These are phyloP conservation scores for Cyprinodon brontotheroides DNA, from an alignment of 2,113 vertebrate genomes.

Conservation along the genomic window DNA sequence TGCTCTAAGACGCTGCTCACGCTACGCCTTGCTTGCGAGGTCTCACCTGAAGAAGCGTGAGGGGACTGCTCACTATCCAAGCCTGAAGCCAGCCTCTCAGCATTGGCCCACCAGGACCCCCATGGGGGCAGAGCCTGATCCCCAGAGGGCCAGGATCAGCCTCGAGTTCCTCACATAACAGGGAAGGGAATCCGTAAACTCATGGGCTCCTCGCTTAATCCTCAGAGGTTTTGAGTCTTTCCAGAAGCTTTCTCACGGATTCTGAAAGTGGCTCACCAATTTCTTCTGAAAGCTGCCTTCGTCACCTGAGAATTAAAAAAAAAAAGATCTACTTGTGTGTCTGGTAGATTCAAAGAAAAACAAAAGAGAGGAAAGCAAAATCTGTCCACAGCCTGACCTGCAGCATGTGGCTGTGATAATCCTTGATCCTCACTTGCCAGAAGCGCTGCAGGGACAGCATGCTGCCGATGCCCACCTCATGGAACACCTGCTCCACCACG, in stretches of 20 bases:
- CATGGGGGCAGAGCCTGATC: conserved; percentile 93
- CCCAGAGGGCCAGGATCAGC: conserved; percentile 87
- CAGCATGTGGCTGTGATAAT: conserved; percentile 97
- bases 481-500: conserved; percentile 96
- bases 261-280: too few species aligned
- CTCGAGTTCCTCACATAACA: conserved; percentile 91
- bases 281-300: conserved; percentile 95
- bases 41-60: conserved; percentile 89
- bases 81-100: conserved; percentile 87
- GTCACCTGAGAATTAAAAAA: conserved; percentile 84
- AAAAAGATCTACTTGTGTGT: background rate
- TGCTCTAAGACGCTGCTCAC: background rate
- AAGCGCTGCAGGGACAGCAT: conserved; percentile 94
- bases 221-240: conserved; percentile 92
- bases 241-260: conserved; percentile 92
- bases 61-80: conserved; percentile 93
- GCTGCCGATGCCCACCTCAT: conserved; percentile 94
- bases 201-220: conserved; percentile 94
- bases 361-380: background rate
- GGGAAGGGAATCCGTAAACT: conserved; percentile 92
- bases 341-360: background rate
- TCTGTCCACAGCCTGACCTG: conserved; percentile 82
- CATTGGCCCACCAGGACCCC: conserved; percentile 89
- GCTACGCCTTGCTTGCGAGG: background rate
- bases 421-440: conserved; percentile 97